phyloP scores from a whole-genome alignment of 2,113 vertebrate species.

The Centrocercus urophasianus region DNA sequence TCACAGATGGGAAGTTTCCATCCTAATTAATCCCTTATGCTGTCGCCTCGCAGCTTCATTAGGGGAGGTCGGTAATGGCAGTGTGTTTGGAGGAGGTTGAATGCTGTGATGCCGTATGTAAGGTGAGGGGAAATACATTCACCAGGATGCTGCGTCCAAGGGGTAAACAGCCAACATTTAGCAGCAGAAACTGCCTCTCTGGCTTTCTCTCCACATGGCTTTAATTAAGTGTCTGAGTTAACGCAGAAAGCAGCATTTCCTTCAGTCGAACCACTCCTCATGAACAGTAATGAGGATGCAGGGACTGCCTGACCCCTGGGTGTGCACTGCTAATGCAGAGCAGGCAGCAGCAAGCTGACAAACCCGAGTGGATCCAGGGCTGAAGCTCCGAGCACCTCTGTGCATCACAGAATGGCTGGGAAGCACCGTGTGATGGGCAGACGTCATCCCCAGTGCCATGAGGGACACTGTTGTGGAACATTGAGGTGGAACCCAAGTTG shows the following conservation, averaged over 20 bases:
- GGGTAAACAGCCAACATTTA: background rate
- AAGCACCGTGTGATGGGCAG: background rate
- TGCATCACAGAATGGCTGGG: accelerated
- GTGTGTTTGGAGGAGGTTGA: background rate
- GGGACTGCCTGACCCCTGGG: background rate
- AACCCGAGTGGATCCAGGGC: background rate
- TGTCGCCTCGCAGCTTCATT: accelerated
- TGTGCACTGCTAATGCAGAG: accelerated
- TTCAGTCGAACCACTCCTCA: background rate
- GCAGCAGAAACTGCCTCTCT: background rate
- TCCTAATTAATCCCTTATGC: background rate
- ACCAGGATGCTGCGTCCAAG: background rate
- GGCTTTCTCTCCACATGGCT: background rate
- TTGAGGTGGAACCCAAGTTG: no score
- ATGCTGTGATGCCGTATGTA: background rate
- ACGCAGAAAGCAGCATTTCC: background rate
- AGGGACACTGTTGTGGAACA: accelerated
- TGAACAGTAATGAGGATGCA: background rate
- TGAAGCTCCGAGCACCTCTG: background rate
- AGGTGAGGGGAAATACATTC: background rate
- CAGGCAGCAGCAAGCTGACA: background rate
- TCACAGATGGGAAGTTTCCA: background rate
- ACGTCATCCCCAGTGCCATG: background rate
- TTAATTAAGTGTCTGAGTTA: constrained; percentile 27
- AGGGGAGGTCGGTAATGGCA: background rate